Conservation (phyloP, 2,888 invertebrate genomes). For the Lithophane leautieri region DNA sequence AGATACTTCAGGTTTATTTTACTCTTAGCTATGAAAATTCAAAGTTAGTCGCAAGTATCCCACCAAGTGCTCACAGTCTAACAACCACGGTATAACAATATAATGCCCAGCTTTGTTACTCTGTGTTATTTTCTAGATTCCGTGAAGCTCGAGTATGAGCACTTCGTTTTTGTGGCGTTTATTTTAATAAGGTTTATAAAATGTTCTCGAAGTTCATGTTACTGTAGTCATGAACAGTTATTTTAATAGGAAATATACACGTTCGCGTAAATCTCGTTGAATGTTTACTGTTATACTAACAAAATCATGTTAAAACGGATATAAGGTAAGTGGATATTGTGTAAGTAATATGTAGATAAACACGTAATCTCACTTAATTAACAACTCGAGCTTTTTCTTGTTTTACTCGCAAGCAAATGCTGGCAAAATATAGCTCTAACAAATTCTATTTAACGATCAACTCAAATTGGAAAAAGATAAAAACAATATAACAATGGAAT, state of each 20-base stretch:
- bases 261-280: background rate
- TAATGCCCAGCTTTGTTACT: slow-evolving; percentile 20
- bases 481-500: slow-evolving; percentile 27
- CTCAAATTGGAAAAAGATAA: slow-evolving; percentile 39
- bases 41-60: slow-evolving; percentile 14
- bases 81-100: slow-evolving; percentile 9
- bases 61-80: slow-evolving; percentile 21
- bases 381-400: background rate
- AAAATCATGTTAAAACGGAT: background rate
- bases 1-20: slow-evolving; percentile 32
- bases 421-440: background rate
- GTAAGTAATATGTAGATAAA: background rate
- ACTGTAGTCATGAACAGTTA: background rate
- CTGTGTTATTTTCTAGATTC: slow-evolving; percentile 21
- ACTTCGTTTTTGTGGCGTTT: slow-evolving; percentile 17
- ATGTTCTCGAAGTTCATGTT: slow-evolving; percentile 5
- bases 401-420: background rate
- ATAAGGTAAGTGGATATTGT: too few species aligned
- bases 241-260: slow-evolving; percentile 9
- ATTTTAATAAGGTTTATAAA: slow-evolving; percentile 12
- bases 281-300: background rate
- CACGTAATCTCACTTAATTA: background rate
- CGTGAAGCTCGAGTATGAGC: background rate
- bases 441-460: slow-evolving; percentile 29
- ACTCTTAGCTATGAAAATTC: slow-evolving; percentile 21